These are phyloP conservation scores for Anolis sagrei DNA, from an alignment of 2,113 vertebrate genomes.

Conservation along the genomic window DNA sequence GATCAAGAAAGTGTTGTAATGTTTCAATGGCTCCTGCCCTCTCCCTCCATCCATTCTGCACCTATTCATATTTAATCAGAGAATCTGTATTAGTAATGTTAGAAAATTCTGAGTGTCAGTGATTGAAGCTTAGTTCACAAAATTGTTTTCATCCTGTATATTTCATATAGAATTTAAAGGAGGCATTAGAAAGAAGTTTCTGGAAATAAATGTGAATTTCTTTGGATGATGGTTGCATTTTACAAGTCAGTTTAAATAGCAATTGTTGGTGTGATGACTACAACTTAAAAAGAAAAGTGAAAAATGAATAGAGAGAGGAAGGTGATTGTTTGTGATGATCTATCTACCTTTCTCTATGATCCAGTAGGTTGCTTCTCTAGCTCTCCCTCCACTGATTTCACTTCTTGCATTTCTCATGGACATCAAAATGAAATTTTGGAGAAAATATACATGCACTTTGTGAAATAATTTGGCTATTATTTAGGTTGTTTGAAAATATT, in stretches of 20 bases:
- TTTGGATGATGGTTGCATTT: background rate
- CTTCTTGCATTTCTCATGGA: background rate
- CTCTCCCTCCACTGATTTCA: background rate
- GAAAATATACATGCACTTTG: background rate
- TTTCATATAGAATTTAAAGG: constrained; percentile 32
- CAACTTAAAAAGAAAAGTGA: background rate
- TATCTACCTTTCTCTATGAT: constrained; percentile 27
- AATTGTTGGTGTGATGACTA: background rate
- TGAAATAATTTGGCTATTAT: background rate
- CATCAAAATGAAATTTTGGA: background rate
- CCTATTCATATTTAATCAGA: constrained; percentile 31
- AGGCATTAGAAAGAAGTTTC: background rate
- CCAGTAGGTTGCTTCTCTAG: constrained; percentile 3
- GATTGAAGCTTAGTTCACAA: background rate
- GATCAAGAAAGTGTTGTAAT: constrained; percentile 38
- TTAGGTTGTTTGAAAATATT: background rate
- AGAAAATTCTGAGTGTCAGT: constrained; percentile 13
- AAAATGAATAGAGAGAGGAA: background rate
- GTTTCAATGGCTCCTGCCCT: constrained; percentile 16
- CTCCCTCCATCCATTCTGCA: background rate
- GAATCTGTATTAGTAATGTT: constrained; percentile 35
- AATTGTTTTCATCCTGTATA: constrained; percentile 13
- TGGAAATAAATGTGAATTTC: background rate
- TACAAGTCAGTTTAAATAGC: background rate
- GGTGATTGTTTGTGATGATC: background rate